Evolutionary conservation across 2,113 vertebrate genomes (phyloP), one percentile per base, ranked within the genome.

Genomic region (Microtus montanus): DNA sequence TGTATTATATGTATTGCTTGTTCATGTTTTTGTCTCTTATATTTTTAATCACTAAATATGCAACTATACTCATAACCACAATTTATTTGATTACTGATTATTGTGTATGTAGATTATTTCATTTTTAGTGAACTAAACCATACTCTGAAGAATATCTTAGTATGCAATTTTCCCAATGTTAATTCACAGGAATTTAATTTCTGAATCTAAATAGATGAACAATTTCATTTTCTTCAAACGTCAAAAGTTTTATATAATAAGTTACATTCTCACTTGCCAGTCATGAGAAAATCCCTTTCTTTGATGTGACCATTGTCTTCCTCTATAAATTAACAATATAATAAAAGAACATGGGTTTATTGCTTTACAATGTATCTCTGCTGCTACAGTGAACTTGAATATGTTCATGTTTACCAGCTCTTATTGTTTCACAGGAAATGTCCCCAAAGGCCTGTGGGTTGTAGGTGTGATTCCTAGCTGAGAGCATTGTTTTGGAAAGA

Each of bases 161-260:
- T 12, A 49, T 20, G 73, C 41, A 75, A 15, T 83, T 84, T 87
- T 88, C 71, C 30, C 54, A 38, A 73, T 8, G 10, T 58, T 58
- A 73, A 73, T 77, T 88, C 87, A 75, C 11, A 84, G 19, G 52
- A 75, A 87, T 87, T 95, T 38, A 83, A 87, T 83, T 84, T 83
- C 15, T 73, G 54, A 74, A 9, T 86, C 35, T 11, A 86, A 89
- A 78, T 35, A 30, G 4, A 17, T 11, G 33, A 80, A 90, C 19
- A 82, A 61, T 64, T 86, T 11, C 58, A 58, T 61, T 22, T 47
- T 35, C 49, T 64, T 84, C 8, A 35, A 90, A 74, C 1, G 10
- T 87, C 30, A 47, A 63, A 83, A 5, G 9, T 75, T 90, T 64
- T 93, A 44, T 64, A 64, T 24, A 66, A 15, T 35, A 49, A 49